phyloP scores from a whole-genome alignment of 2,113 vertebrate species.

The Amphiprion ocellaris region DNA sequence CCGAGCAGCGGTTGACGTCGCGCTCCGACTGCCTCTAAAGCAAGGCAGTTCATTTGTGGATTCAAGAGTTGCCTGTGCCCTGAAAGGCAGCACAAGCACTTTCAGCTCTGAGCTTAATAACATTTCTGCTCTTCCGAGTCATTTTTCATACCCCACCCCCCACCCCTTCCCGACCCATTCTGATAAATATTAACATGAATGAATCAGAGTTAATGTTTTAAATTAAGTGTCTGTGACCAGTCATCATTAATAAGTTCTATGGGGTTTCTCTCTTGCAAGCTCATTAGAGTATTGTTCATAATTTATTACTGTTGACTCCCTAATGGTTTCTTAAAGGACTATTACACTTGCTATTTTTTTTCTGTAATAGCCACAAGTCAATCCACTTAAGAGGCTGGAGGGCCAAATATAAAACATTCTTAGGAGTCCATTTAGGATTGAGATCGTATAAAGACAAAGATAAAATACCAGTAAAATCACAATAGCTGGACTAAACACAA shows the following conservation, averaged over 20 bases:
- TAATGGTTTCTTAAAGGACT: constrained; percentile 85
- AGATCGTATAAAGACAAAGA: constrained; percentile 46
- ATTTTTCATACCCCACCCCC: constrained; percentile 64
- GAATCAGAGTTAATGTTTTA: constrained; percentile 81
- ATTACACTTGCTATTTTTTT: constrained; percentile 77
- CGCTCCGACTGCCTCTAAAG: constrained; percentile 4
- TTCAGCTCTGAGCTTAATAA: constrained; percentile 73
- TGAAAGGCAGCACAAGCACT: constrained; percentile 70
- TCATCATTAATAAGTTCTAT: constrained; percentile 80
- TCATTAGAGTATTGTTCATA: constrained; percentile 84
- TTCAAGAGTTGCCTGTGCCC: constrained; percentile 37
- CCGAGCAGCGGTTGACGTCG: constrained; percentile 20
- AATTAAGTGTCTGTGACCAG: constrained; percentile 82
- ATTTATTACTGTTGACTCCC: constrained; percentile 83
- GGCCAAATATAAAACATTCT: constrained; percentile 54
- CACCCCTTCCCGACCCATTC: constrained; percentile 29
- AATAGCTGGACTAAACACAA: constrained; percentile 23
- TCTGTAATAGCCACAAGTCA: constrained; percentile 75
- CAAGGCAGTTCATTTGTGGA: constrained; percentile 46
- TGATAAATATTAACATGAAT: constrained; percentile 85
- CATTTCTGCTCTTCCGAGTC: constrained; percentile 61
- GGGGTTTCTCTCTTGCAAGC: constrained; percentile 71
- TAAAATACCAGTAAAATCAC: constrained; percentile 39
- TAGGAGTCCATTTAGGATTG: constrained; percentile 48
- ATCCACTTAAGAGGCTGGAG: constrained; percentile 65